Percentiles rank a stretch among this genome's conserved stretches.
These are phyloP conservation scores for Dinocampus coccinellae DNA, from an alignment of 2,888 invertebrate genomes.

Conservation along the genomic window DNA sequence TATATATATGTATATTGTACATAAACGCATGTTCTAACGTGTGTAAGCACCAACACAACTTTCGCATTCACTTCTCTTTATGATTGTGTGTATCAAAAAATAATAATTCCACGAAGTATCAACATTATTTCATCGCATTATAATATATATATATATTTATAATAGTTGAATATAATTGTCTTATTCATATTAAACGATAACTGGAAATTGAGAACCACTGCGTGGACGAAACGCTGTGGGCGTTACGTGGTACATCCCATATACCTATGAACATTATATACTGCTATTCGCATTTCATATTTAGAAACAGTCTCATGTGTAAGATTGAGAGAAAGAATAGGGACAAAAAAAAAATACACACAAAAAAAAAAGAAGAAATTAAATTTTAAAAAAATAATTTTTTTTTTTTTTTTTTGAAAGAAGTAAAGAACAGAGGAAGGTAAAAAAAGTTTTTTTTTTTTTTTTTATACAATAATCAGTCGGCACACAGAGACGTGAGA, in stretches of 20 bases:
- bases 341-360: background rate
- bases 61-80: conserved; percentile 37
- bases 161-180: background rate
- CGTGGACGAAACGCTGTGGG: conserved; percentile 58
- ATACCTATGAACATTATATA: conserved; percentile 54
- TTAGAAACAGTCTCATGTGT: conserved; percentile 60
- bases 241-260: conserved; percentile 64
- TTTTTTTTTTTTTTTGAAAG: background rate
- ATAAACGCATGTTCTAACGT: conserved; percentile 50
- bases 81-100: conserved; percentile 47
- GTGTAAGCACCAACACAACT: no score
- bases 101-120: conserved; percentile 31
- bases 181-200: conserved; percentile 4
- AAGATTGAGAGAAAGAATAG: conserved; percentile 20
- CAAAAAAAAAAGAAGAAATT: background rate
- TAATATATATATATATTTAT: background rate
- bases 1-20: no score
- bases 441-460: conserved; percentile 13
- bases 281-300: conserved; percentile 63
- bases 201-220: conserved; percentile 61
- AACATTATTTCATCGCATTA: conserved; percentile 48
- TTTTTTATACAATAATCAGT: no score
- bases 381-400: background rate
- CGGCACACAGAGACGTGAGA: conserved; percentile 31
- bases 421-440: background rate